phyloP scores from a whole-genome alignment of 2,113 vertebrate species.

The Cyphomyrus discorhynchus region DNA sequence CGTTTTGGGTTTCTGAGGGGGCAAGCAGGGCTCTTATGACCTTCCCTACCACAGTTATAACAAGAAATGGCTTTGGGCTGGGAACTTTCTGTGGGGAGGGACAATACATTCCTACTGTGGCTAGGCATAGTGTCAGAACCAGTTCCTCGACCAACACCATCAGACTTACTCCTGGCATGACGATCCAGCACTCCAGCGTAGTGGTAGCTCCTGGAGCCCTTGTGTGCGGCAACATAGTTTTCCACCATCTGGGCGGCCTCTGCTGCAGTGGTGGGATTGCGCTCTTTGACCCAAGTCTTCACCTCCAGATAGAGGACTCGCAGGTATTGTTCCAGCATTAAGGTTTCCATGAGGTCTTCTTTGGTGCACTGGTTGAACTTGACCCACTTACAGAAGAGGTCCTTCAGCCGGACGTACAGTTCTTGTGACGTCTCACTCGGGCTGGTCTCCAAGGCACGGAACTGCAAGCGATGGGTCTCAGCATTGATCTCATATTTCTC shows the following conservation, averaged over 20 bases:
- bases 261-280: background rate
- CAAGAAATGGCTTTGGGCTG: background rate
- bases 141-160: background rate
- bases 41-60: background rate
- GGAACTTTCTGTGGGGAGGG: background rate
- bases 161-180: background rate
- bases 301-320: background rate
- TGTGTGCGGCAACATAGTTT: background rate
- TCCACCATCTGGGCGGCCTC: background rate
- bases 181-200: background rate
- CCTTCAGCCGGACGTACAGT: background rate
- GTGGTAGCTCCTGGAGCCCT: background rate
- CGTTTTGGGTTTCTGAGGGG: background rate
- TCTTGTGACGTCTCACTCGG: slow-evolving; percentile 19
- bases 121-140: background rate
- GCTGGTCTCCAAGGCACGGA: background rate
- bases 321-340: slow-evolving; percentile 20
- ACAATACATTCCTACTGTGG: too few relatives aligned
- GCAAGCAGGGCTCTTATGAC: background rate
- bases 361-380: background rate
- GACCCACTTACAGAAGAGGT: slow-evolving; percentile 18
- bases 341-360: background rate
- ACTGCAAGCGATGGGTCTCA: slow-evolving; percentile 13
- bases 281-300: slow-evolving; percentile 9
- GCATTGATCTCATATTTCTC: slow-evolving; percentile 17